Base-by-base conservation (phyloP, 2,113 vertebrate species). In the Meriones unguiculatus region DNA sequence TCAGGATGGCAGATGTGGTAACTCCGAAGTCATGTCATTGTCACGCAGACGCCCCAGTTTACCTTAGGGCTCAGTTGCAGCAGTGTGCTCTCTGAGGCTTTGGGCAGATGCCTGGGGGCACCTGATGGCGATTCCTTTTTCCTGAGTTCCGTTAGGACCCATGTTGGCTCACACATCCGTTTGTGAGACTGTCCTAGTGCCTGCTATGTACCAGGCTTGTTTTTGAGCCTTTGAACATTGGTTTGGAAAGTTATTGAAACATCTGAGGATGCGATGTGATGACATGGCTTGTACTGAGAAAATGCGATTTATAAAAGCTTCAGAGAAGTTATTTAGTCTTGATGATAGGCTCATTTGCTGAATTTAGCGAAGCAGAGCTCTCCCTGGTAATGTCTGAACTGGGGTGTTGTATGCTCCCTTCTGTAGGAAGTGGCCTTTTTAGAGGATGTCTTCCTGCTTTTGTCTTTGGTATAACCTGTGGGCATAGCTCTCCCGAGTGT, bases 281-380 rank as follows among this genome's bases (percentile, higher is more conserved):
- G 22, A 75, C 70, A 57, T 82, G 72, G 64, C 86, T 92, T 46
- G 2, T 50, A 20, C 85, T 75, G 52, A 86, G 75, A 78, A 82
- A 92, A 64, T 50, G 57, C 38, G 50, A 12, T 86, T 76, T 92
- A n/a, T 87, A 3, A 92, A 85, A 90, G 46, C 81, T 59, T 93
- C 88, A 81, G 24, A 24, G 52, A 41, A 30, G 54, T 77, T 50
- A 72, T 1, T 1, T 52, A 41, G 30, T 72, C 73, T 10, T 25
- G 41, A 13, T 32, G n/a, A 57, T 72, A 73, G 59, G 54, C 81
- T 35, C 0, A 2, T 88, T 80, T 76, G 70, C 32, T 78, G 24
- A 89, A 24, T 91, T 92, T 76, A 7, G 5, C 69, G 81, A 87
- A 76, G 69, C 54, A 87, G 73, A 69, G n/a, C 32, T 32, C 20